These are phyloP conservation scores for Caiman crocodilus DNA, from an alignment of 2,797 vertebrate species.

Conservation along the genomic window DNA sequence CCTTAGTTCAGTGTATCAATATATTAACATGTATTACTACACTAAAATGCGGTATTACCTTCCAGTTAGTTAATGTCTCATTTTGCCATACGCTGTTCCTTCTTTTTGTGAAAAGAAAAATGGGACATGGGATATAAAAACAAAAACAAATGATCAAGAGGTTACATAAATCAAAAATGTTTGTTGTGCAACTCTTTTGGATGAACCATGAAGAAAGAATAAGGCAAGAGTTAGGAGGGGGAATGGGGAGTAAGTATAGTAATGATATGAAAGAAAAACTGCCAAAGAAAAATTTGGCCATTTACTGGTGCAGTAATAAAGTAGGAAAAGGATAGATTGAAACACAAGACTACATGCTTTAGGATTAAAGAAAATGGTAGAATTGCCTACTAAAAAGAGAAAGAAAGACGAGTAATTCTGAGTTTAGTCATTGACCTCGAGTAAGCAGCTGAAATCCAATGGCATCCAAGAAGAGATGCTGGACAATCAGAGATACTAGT, in stretches of 20 bases:
- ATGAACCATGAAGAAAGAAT: neutral
- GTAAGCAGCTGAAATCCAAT: neutral
- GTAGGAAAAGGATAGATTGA: neutral
- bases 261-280: neutral
- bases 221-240: neutral
- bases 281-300: neutral
- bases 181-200: neutral
- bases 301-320: accelerated
- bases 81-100: neutral
- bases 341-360: neutral
- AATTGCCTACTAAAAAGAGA: neutral
- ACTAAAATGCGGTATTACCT: too few relatives aligned
- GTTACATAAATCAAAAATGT: too few relatives aligned
- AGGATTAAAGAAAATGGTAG: neutral
- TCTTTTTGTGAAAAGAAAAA: neutral
- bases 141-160: neutral
- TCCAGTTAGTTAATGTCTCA: neutral
- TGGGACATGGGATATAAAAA: slow-evolving; percentile 1
- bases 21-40: too few relatives aligned
- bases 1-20: neutral
- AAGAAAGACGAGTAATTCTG: neutral
- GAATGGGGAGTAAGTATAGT: too few relatives aligned
- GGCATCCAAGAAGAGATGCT: neutral
- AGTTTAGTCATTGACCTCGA: neutral
- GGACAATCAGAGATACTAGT: accelerated